Percentiles rank a stretch among this genome's conserved stretches.
phyloP scores from a whole-genome alignment of 2,113 vertebrate species.

The Brachypteracias leptosomus region DNA sequence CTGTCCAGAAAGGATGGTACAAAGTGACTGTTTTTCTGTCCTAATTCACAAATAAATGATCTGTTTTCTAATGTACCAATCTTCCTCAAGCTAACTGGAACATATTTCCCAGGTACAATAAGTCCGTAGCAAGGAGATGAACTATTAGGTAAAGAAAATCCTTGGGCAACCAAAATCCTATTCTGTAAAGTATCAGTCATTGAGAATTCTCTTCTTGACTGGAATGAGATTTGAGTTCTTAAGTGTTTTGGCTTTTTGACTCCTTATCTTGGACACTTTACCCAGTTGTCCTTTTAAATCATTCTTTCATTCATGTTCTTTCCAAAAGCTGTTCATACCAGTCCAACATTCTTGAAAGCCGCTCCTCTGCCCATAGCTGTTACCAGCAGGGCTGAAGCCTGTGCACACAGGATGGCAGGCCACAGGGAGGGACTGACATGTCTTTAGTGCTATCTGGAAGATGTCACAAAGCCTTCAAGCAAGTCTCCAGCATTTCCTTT shows the following conservation, averaged over 20 bases:
- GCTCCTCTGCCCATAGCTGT: not conserved
- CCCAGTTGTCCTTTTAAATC: not conserved
- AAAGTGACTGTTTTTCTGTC: not conserved
- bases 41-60: not conserved
- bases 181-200: not conserved
- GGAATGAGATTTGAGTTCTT: not conserved
- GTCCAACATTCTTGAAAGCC: not conserved
- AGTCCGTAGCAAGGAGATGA: not conserved
- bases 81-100: not conserved
- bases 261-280: not conserved
- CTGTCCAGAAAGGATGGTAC: not conserved
- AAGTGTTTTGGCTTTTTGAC: not conserved
- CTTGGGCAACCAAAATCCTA: not conserved
- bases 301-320: not conserved
- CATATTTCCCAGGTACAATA: not conserved
- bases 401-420: not conserved
- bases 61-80: not conserved
- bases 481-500: conserved; percentile 13
- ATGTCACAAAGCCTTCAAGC: conserved; percentile 2
- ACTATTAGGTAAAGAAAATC: not conserved
- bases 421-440: not conserved
- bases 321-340: not conserved
- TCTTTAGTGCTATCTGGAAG: not conserved
- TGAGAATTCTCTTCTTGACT: not conserved
- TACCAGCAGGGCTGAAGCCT: not conserved